Conservation (phyloP, 2,888 invertebrate genomes). For the Chrysolina oricalcia region DNA sequence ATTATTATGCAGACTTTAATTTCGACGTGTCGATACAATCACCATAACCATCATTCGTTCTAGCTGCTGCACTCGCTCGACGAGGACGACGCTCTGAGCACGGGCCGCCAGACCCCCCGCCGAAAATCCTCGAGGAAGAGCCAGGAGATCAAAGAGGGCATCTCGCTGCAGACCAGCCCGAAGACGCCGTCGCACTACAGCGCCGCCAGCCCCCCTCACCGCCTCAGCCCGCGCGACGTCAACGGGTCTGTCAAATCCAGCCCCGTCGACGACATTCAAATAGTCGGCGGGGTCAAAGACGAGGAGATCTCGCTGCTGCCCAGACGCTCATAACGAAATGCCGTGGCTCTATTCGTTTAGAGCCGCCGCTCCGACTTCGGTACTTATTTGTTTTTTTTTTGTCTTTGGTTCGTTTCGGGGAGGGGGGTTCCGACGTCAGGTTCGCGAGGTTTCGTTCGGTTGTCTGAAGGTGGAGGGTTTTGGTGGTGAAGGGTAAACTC, state of each 20-base stretch:
- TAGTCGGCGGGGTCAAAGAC: constrained; percentile 54
- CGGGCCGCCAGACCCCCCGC: constrained; percentile 66
- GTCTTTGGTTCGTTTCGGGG: constrained; percentile 8
- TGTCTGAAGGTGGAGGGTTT: background rate
- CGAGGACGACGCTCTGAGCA: constrained; percentile 81
- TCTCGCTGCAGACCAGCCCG: constrained; percentile 55
- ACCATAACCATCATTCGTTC: background rate
- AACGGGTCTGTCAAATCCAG: constrained; percentile 66
- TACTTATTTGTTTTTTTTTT: constrained; percentile 41
- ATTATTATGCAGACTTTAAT: too few species aligned
- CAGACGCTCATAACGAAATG: constrained; percentile 68
- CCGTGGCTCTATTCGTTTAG: constrained; percentile 47
- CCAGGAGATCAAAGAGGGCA: constrained; percentile 43
- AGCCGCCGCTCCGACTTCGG: constrained; percentile 38
- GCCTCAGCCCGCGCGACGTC: constrained; percentile 61
- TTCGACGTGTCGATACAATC: too few species aligned
- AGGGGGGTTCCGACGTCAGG: background rate
- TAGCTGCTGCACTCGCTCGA: constrained; percentile 85
- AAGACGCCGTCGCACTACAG: constrained; percentile 64
- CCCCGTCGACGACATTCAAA: constrained; percentile 59
- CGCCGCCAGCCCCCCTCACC: constrained; percentile 63
- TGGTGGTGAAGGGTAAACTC: too few species aligned
- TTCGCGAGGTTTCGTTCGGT: background rate
- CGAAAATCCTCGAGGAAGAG: constrained; percentile 61
- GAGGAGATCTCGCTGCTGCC: constrained; percentile 67